Evolutionary conservation across 2,113 vertebrate genomes (phyloP), one percentile per base, ranked within the genome.

Genomic region (Chlorodrepanis virens): DNA sequence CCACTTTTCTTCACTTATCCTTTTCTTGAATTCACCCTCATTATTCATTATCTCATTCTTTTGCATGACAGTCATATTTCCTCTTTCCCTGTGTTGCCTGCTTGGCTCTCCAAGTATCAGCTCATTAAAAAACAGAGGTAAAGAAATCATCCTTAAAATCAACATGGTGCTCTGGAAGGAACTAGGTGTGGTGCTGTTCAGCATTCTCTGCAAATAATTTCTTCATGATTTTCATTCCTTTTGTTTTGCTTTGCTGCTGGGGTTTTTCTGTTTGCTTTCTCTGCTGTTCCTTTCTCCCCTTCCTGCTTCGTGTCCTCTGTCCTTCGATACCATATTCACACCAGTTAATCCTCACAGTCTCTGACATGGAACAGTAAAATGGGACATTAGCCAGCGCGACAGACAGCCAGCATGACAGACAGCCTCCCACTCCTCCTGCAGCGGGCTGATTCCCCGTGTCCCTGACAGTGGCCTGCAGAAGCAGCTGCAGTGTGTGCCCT

Each of bases 401-500:
- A 87, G 35, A 35, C 35, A 35, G 35, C 65, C 92, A 90, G 74
- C n/a, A 13, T 60, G 64, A 63, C 83, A 88, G 68, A 61, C 77
- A 89, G 65, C 57, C 95, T 75, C 83, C 45, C 17, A 50, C 57
- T 94, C 72, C 79, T 85, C 79, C 94, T 92, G 95, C 78, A 83
- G 91, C 20, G 71, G 94, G 65, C 89, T 84, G 65, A 93, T 90
- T 91, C 87, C 67, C 71, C 40, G 60, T 81, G 80, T 89, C 94
- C 83, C 88, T 87, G 88, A 39, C 56, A 84, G 80, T 47, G 78
- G 91, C 65, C 94, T 70, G 24, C 53, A 83, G 75, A 67, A 89
- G 90, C 95, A 97, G 95, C 89, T 97, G 94, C 64, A 90, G 28
- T 64, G 11, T 90, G 39, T 90, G 94, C 87, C 94, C 90, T 89